Base-by-base conservation (phyloP, 2,888 invertebrate species). In the Byasa hedistus region DNA sequence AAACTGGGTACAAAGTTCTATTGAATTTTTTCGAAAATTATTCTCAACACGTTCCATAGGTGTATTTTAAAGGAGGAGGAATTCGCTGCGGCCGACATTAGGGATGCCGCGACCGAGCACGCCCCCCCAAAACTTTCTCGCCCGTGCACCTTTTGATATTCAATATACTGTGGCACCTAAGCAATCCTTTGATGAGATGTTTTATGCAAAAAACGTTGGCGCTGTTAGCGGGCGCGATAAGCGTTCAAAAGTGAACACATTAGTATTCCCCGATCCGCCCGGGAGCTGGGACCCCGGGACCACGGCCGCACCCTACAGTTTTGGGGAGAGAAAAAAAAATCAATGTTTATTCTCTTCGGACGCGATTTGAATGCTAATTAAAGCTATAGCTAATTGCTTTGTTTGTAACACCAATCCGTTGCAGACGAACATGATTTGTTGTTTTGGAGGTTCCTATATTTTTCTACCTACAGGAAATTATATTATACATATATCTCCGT, bases 151-250 rank as follows among this genome's bases (percentile, higher is more conserved):
- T 90, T 91, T 91, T 91, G 89, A 91, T 91, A 91, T 91, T 91
- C 89, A 91, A 91, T 91, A 91, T 91, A 91, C 86, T 85, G 80
- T 73, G 87, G 85, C 82, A 80, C 84, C 89, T 85, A 81, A 88
- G 89, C 91, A 91, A 91, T 90, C 91, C 91, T 91, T 91, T 91
- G 91, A 91, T 91, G 91, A 91, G 91, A 91, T 91, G 90, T 91
- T 91, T 91, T 91, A 91, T 91, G 91, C 91, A 91, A 91, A 91
- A 91, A 91, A 91, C 91, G 91, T 89, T 85, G 89, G 81, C 72
- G 78, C 85, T 84, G 86, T 89, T 87, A 87, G 82, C 85, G 86
- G 87, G 89, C 86, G 90, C 86, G 87, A 87, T 89, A 90, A 89
- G 82, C 89, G 89, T 83, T 89, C 88, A 86, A 87, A 89, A 89